Base-by-base conservation (phyloP, 2,888 invertebrate species). In the Morpho helenor region DNA sequence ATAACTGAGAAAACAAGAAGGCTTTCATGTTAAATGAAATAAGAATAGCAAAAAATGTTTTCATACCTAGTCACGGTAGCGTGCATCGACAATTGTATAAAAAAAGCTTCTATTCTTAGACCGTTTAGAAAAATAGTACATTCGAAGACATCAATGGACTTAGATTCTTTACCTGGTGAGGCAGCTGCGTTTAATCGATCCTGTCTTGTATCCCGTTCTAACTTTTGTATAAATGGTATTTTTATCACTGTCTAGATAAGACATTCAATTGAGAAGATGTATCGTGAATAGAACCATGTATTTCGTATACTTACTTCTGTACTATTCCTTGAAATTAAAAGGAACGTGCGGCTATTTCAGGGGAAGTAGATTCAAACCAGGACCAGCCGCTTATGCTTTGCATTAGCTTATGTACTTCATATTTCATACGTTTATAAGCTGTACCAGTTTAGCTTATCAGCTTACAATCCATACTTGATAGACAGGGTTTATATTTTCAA, bases 141-240 rank as follows among this genome's bases (percentile, higher is more conserved):
- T 66, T 71, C 66, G 64, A 73, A 81, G 75, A 78, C 74, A 74
- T 74, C 69, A 76, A 79, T 75, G 76, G 78, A 67, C 76, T 76
- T 72, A 76, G 77, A 74, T 76, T 79, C 79, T 71, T 77, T 78
- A 69, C 69, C 68, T 73, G 60, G 73, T 75, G 67, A 70, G 74
- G 78, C 89, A 87, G 89, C 88, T 88, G 89, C 76, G 75, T 84
- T 81, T 83, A 83, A 82, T 77, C 84, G 84, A 84, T 84, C 77
- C 69, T 66, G 65, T 55, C 57, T 67, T 64, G 23, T 67, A 45
- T 84, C 82, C 70, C 72, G 63, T 61, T 84, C 74, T 68, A 57
- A 63, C 66, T 10, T 42, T 7, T 7, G 39, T 23, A 48, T 42
- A 64, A 61, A 59, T 45, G 63, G 16, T 68, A 62, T 62, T 10